These are phyloP conservation scores for Callosobruchus maculatus DNA, from an alignment of 2,888 invertebrate species.

Conservation along the genomic window DNA sequence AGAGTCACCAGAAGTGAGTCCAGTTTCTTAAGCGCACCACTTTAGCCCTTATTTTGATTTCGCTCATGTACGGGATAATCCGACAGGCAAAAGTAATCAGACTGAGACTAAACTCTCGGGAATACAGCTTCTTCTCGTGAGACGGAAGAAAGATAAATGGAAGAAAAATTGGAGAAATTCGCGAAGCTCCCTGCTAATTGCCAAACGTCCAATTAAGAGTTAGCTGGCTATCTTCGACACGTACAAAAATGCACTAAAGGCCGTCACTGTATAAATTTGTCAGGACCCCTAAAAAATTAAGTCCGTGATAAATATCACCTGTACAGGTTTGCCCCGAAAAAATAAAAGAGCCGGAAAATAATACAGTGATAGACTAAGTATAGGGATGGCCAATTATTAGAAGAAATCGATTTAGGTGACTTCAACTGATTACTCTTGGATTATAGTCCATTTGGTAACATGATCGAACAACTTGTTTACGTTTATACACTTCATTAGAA, in stretches of 20 bases:
- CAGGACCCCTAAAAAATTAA: neutral
- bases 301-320: neutral
- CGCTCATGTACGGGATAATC: neutral
- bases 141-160: neutral
- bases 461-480: no score
- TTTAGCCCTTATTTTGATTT: neutral
- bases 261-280: neutral
- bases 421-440: no score
- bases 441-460: no score
- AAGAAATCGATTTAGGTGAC: no score
- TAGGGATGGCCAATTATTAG: no score
- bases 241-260: neutral
- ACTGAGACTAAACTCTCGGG: neutral
- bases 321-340: neutral
- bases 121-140: neutral
- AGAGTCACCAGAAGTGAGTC: neutral
- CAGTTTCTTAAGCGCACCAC: neutral
- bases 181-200: neutral
- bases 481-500: no score
- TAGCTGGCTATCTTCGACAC: neutral
- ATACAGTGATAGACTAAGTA: neutral
- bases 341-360: neutral
- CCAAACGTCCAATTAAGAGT: neutral
- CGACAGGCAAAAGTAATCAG: neutral
- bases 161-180: neutral